Evolutionary conservation across 2,888 invertebrate species (phyloP).

Genomic region (Aromia moschata): DNA sequence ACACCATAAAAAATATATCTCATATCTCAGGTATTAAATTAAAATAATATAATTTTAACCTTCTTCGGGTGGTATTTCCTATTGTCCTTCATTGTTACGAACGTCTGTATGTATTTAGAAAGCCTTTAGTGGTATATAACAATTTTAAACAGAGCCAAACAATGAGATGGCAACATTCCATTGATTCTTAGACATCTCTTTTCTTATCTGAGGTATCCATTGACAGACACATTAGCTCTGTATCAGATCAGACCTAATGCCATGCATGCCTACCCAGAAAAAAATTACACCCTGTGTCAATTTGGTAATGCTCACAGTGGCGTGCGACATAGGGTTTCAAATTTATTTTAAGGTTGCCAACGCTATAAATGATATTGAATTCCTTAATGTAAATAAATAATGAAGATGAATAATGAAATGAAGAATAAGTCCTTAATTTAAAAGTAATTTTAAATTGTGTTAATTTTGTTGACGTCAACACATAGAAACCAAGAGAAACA

Average conservation of each 20-base stretch:
- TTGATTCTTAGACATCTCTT: constrained; percentile 22
- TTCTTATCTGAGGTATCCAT: constrained; percentile 42
- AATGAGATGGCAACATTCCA: constrained; percentile 31
- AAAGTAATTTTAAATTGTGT: no score
- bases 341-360: no score
- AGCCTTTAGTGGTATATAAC: constrained; percentile 19
- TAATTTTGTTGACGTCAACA: no score
- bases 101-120: constrained; percentile 8
- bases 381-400: no score
- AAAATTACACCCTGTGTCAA: constrained; percentile 23
- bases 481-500: no score
- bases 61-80: constrained; percentile 3
- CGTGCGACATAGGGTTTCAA: background rate
- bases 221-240: constrained; percentile 48
- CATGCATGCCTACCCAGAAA: constrained; percentile 20
- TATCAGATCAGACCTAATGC: constrained; percentile 18
- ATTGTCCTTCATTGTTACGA: constrained; percentile 3
- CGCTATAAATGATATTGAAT: no score
- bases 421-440: no score
- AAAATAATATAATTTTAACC: constrained; percentile 13
- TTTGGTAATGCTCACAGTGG: constrained; percentile 10
- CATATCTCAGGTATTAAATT: constrained; percentile 4
- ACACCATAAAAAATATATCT: background rate
- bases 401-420: no score
- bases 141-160: constrained; percentile 31